Conservation (phyloP, 2,797 vertebrate genomes). For the Bryconaethiops microstoma region DNA sequence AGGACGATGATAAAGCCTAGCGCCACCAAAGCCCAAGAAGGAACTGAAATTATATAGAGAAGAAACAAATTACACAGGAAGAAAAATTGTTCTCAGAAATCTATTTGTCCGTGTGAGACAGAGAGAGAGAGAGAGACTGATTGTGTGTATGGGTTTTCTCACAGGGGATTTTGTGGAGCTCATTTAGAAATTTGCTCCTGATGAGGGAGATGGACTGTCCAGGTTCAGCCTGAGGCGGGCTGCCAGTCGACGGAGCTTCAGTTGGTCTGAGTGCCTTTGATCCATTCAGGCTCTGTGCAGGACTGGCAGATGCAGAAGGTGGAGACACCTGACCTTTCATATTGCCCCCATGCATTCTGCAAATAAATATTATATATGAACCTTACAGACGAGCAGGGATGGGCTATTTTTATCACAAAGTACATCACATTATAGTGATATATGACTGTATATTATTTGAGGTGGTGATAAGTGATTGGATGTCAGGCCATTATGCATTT, state of each 20-base stretch:
- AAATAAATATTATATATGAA: background rate
- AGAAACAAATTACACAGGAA: constrained; percentile 1
- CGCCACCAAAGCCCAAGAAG: constrained; percentile 46
- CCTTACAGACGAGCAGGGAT: background rate
- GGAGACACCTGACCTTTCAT: constrained; percentile 17
- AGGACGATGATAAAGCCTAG: constrained; percentile 35
- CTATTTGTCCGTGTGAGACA: background rate
- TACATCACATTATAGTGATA: no score
- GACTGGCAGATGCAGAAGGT: constrained; percentile 17
- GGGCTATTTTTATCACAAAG: no score
- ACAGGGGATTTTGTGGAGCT: constrained; percentile 69
- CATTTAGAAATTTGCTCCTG: constrained; percentile 72
- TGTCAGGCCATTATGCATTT: no score
- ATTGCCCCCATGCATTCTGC: constrained; percentile 39
- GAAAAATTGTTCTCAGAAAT: background rate
- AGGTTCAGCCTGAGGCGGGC: constrained; percentile 16
- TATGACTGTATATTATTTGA: no score
- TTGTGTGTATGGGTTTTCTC: constrained; percentile 54
- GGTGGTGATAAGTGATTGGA: no score
- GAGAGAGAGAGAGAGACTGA: background rate
- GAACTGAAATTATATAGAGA: constrained; percentile 53
- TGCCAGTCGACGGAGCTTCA: constrained; percentile 26
- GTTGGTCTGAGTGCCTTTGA: constrained; percentile 9
- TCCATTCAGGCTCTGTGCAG: constrained; percentile 18
- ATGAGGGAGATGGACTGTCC: constrained; percentile 18